A percentile compares a stretch with the other conserved stretches of the same genome.
Conservation (phyloP, 2,113 vertebrate species). For the Phodopus roborovskii region DNA sequence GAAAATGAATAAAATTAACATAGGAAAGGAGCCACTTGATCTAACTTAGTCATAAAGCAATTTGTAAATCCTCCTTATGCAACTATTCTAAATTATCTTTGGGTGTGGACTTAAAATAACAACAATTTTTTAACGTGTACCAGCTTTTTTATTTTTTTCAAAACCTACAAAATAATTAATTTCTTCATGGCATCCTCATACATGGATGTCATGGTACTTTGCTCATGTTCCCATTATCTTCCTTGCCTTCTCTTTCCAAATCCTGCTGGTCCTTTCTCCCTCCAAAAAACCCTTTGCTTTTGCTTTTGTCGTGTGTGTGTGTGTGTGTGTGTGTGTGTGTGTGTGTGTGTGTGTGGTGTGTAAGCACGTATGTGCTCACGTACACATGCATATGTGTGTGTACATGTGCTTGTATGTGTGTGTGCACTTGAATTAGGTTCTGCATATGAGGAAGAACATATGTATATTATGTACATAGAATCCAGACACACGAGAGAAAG, state of each 20-base stretch:
- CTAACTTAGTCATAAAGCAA: conserved; percentile 54
- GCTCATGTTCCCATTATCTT: background rate
- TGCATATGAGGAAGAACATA: background rate
- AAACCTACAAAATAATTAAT: background rate
- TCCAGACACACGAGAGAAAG: background rate
- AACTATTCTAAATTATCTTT: conserved; percentile 57
- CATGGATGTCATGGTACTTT: background rate
- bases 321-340: background rate
- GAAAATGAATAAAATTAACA: conserved; percentile 49
- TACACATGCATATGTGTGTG: background rate
- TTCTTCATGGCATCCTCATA: background rate
- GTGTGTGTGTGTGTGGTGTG: background rate
- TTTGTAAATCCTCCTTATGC: conserved; percentile 40
- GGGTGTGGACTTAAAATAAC: conserved; percentile 6
- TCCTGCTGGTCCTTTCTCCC: background rate
- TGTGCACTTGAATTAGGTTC: background rate
- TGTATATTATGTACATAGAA: background rate
- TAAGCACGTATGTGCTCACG: background rate
- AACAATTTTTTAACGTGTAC: background rate
- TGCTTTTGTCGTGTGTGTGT: background rate
- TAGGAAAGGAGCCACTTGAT: conserved; percentile 44
- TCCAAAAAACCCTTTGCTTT: background rate
- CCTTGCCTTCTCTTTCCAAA: background rate
- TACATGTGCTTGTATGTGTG: background rate
- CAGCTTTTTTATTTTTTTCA: background rate